Base-by-base conservation (phyloP, 1,140 invertebrate species). In the Oncopodura yosiiana region DNA sequence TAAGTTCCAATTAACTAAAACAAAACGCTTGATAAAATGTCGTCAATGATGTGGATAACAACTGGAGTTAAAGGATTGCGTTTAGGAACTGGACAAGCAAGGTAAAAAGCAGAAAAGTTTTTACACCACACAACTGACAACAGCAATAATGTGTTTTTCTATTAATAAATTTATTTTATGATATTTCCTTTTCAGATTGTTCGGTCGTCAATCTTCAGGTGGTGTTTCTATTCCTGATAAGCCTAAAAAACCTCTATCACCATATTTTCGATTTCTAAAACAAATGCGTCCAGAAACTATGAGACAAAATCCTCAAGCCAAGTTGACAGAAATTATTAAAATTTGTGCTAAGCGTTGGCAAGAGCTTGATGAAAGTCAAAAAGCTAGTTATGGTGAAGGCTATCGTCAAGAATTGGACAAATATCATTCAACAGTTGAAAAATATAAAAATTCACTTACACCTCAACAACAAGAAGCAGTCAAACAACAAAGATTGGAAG, bases 381-480 rank as follows among this genome's bases (percentile, higher is more conserved):
- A 63, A 37, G 12, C 56, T 16, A 14, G 49, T 9, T 59, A 60
- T 24, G n/a, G 29, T 9, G 27, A 27, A 6, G 54, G 42, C 0
- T 66, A 56, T 41, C 46, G 53, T 38, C 44, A 44, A 29, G 65
- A 66, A 39, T 41, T 66, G 39, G 49, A 42, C 16, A 48, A 39
- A 0, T 66, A 57, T 38, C 9, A 36, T 3, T 27, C 50, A 36
- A 45, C 50, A 3, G 8, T 61, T 4, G 49, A 29, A 11, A 55
- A 65, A n/a, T 66, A 64, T 36, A 50, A 65, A 12, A 18, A 49
- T 14, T 50, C 48, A 3, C 45, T 66, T 4, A 65, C 62, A 16
- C 36, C 53, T 26, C 60, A 52, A 36, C 59, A 65, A 19, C 41
- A 29, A 18, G 50, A 60, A 21, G 39, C 38, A 21, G 3, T 49